Base-by-base conservation (phyloP, 1,140 invertebrate species). In the Dysdera silvatica region DNA sequence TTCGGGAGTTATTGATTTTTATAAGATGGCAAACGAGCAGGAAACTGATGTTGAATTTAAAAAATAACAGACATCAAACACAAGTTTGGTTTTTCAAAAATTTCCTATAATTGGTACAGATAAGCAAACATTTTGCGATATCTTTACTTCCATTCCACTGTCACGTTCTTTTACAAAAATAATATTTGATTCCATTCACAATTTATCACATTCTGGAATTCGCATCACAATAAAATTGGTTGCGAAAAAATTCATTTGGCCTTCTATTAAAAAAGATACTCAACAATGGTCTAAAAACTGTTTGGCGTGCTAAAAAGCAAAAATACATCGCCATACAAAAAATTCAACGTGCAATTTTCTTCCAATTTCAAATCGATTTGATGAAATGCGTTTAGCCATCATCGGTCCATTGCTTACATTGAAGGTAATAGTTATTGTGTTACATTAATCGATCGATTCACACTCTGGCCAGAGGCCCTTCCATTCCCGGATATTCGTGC, bases 361-460 rank as follows among this genome's bases (percentile, higher is more conserved):
- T 8, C n/a, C 26, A 24, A 6, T n/a, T 26, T 20, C 29, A 1
- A 80, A 14, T n/a, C 26, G 56, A 24, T 80, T 80, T 60, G 43
- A 69, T 2, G 74, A 79, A 55, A 65, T 81, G 0, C 76, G 82
- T 66, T 63, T 81, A 0, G 80, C 82, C 68, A 70, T 82, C 2
- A 69, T 82, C 10, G 76, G 78, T 0, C 79, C 75, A 0, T 51
- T 82, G 2, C 75, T 76, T 20, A 54, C 53, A 5, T 69, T 68
- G 0, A 72, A 14, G 74, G 71, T 18, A 71, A 61, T 48, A 45
- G 26, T 7, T 80, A 80, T 57, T 65, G 68, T 8, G 62, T 80
- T 2, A 80, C 78, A 0, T 70, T 73, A 8, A 74, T 79, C 4
- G 76, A 80, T 55, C 60, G 77, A 6, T 79, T 73, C 61, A 75